phyloP scores from a whole-genome alignment of 2,888 invertebrate genomes.

The Malachius bipustulatus region DNA sequence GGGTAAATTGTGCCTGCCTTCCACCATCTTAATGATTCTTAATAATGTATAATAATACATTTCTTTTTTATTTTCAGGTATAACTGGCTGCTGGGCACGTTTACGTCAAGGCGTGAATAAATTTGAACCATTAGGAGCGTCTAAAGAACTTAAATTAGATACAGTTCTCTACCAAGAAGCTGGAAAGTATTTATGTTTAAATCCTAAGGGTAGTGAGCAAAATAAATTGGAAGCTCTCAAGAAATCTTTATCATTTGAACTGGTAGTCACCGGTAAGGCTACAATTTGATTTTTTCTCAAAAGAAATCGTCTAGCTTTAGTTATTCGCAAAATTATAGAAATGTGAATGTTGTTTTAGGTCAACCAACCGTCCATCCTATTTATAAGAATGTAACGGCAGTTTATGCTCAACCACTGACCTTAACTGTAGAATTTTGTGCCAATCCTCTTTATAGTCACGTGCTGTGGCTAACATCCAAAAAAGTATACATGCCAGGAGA shows the following conservation, averaged over 20 bases:
- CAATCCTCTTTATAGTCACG: conserved; percentile 54
- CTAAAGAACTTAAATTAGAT: conserved; percentile 51
- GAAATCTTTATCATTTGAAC: conserved; percentile 37
- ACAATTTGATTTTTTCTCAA: not conserved
- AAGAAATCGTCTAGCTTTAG: conserved; percentile 4
- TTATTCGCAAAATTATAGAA: too few species aligned
- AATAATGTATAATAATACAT: too few species aligned
- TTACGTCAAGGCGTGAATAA: conserved; percentile 43
- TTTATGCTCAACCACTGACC: conserved; percentile 55
- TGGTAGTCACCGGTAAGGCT: conserved; percentile 45
- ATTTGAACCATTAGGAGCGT: conserved; percentile 44
- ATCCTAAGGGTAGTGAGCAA: conserved; percentile 43
- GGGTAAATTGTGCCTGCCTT: too few species aligned
- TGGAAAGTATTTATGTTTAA: conserved; percentile 63
- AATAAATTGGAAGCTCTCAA: conserved; percentile 43
- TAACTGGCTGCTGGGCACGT: conserved; percentile 51
- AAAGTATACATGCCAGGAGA: conserved; percentile 44
- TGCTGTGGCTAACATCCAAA: conserved; percentile 49
- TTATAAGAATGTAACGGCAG: conserved; percentile 54
- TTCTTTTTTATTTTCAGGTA: conserved; percentile 39
- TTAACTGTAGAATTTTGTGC: conserved; percentile 65
- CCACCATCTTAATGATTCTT: too few species aligned
- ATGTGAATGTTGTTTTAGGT: conserved; percentile 48
- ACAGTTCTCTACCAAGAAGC: conserved; percentile 66
- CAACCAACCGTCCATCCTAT: conserved; percentile 53